Evolutionary conservation across 1,140 invertebrate genomes (phyloP), one percentile per base, ranked within the genome.

Genomic region (Dysdera silvatica): DNA sequence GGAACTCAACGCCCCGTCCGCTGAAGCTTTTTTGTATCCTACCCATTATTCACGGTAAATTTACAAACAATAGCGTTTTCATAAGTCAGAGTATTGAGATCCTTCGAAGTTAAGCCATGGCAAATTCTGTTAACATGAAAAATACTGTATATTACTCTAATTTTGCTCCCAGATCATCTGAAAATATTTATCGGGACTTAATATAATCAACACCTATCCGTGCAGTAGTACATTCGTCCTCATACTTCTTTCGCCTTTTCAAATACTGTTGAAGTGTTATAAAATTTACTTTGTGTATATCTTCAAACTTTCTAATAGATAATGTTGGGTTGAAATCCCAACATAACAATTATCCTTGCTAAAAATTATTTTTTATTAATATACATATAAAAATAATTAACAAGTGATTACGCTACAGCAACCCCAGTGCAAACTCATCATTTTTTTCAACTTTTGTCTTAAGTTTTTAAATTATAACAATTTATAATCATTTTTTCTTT

Each of bases 1-100:
- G 61, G 78, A 79, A 16, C 58, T 41, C 61, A 66, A 58, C 52
- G 76, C 67, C 76, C 77, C 78, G 40, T 78, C 73, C 18, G 70
- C 68, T 20, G 75, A 72, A 62, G 75, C 71, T 41, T 41, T 3
- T 14, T 41, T 41, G 3, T 3, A n/a, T 41, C 20, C 3, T 4
- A n/a, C 12, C 40, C 40, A 41, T 10, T 10, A n/a, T 41, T 41
- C 20, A 3, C 16, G 40, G 20, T 41, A 14, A 41, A 4, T 41
- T 41, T 41, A 14, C 40, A 41, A 14, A 20, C 40, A 41, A 41
- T 20, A 10, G 16, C 40, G 20, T 41, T n/a, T 41, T 41, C 40
- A 10, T 41, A 41, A 4, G 40, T 20, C 4, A 41, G 3, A 3
- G 12, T 41, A 18, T 20, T 41, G 12, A 8, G 23, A 41, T 64